These are phyloP conservation scores for Pseudachorutes palmiensis DNA, from an alignment of 1,140 invertebrate genomes.

Conservation along the genomic window DNA sequence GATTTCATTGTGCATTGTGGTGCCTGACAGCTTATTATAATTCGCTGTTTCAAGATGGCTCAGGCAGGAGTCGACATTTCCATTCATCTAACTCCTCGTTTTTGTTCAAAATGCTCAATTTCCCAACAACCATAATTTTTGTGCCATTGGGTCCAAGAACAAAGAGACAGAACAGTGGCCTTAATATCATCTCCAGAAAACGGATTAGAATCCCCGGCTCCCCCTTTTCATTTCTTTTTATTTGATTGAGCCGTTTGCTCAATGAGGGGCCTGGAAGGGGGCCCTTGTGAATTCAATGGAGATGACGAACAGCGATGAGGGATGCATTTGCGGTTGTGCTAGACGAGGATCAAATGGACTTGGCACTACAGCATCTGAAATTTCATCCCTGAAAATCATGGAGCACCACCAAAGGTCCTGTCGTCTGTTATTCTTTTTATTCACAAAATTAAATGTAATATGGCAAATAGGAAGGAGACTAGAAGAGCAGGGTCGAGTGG, in stretches of 20 bases:
- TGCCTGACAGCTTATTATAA: background rate
- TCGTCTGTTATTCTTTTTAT: too few relatives aligned
- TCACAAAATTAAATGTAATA: too few relatives aligned
- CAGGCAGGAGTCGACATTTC: too few relatives aligned
- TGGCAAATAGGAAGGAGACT: too few relatives aligned
- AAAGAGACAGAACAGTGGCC: conserved; percentile 25
- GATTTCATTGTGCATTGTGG: background rate
- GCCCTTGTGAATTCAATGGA: conserved; percentile 26
- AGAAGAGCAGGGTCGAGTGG: too few relatives aligned
- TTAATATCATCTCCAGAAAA: conserved; percentile 21
- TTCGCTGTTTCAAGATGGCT: background rate
- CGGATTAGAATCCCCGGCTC: conserved; percentile 29
- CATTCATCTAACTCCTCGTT: too few relatives aligned
- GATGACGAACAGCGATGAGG: background rate
- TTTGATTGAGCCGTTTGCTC: conserved; percentile 30
- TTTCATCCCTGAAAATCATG: too few relatives aligned
- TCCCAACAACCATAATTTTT: conserved; percentile 21
- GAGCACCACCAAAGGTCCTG: too few relatives aligned
- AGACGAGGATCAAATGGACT: background rate
- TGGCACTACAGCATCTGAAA: too few relatives aligned
- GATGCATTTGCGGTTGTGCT: conserved; percentile 21
- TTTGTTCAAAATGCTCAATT: background rate
- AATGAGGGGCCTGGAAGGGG: too few relatives aligned
- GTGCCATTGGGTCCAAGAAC: conserved; percentile 30
- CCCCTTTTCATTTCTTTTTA: conserved; percentile 6